Base-by-base conservation (phyloP, 2,797 vertebrate species). In the Decapterus maruadsi region DNA sequence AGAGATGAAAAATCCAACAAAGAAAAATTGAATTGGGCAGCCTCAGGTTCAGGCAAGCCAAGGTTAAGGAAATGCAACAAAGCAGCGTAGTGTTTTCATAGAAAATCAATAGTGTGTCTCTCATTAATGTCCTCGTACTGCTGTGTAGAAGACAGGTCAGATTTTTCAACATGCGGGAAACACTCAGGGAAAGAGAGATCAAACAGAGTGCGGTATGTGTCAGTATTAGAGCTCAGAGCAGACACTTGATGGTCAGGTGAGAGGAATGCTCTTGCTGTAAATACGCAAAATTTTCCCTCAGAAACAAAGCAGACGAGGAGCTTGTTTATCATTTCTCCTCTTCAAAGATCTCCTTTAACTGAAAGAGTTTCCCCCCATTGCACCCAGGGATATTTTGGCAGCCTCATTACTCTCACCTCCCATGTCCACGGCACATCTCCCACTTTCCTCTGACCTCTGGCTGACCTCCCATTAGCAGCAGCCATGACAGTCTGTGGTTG, bases 51-150 rank as follows among this genome's bases (percentile, higher is more conserved):
- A 74, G 61, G 69, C 66, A 78, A 89, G 82, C 87, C 89, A 93
- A 92, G 90, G 91, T 92, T 94, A 92, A 90, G 79, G 71, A 89
- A 93, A 93, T 80, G 87, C 86, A 92, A 88, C 90, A 92, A 90
- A 92, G 86, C 78, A 80, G 79, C 51, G 77, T 65, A 72, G 83
- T 62, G 77, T 88, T 92, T 91, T 88, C 85, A 93, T 89, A 72
- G 85, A 89, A 92, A 94, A 93, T 94, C 94, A 89, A 94, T 94
- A 88, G 31, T 20, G 74, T 74, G 80, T 81, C 73, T 87, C 80
- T 91, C 90, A 90, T 94, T 89, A 92, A 87, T 92, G 88, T 87
- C 85, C 80, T 82, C 56, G 56, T 79, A 43, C 76, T 57, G 80
- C 82, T 76, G 82, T 77, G 81, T 68, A 50, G 67, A 59, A 85